Conservation (phyloP, 2,888 invertebrate species). For the Eudemis profundana region DNA sequence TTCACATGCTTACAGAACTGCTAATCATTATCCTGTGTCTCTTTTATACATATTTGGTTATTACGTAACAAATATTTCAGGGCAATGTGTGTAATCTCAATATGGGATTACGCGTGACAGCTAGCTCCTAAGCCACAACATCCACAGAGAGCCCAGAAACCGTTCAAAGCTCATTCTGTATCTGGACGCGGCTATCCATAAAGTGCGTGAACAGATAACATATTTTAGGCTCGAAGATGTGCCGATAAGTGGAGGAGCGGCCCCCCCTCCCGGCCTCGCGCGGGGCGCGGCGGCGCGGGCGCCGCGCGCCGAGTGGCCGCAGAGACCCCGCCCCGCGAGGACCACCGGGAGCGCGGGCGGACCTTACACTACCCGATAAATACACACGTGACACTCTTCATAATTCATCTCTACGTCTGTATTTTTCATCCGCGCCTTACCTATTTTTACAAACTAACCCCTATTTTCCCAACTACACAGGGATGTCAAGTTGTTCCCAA, state of each 20-base stretch:
- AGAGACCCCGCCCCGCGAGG: conserved; percentile 82
- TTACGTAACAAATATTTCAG: not conserved
- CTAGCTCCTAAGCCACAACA: not conserved
- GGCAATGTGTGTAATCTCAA: not conserved
- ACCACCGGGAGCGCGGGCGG: conserved; percentile 84
- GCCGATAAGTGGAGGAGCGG: conserved; percentile 74
- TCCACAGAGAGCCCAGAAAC: not conserved
- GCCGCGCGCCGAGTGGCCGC: conserved; percentile 75
- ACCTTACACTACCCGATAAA: conserved; percentile 65
- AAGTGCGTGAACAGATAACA: conserved; percentile 44
- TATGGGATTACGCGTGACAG: not conserved
- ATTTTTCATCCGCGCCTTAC: conserved; percentile 48
- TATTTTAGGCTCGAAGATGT: conserved; percentile 67
- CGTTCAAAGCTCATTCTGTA: conserved; percentile 14
- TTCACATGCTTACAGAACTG: too few species aligned
- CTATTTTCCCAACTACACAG: not conserved
- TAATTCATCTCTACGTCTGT: conserved; percentile 57
- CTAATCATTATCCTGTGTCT: too few species aligned
- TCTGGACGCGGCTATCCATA: conserved; percentile 35
- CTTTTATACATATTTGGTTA: too few species aligned
- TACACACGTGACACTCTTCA: conserved; percentile 68
- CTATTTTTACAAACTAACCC: too few species aligned
- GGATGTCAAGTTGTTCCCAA: not conserved
- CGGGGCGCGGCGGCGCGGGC: conserved; percentile 54
- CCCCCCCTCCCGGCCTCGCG: conserved; percentile 51